Base-by-base conservation (phyloP, 2,888 invertebrate genomes). In the Hydroisotoma schaefferi region DNA sequence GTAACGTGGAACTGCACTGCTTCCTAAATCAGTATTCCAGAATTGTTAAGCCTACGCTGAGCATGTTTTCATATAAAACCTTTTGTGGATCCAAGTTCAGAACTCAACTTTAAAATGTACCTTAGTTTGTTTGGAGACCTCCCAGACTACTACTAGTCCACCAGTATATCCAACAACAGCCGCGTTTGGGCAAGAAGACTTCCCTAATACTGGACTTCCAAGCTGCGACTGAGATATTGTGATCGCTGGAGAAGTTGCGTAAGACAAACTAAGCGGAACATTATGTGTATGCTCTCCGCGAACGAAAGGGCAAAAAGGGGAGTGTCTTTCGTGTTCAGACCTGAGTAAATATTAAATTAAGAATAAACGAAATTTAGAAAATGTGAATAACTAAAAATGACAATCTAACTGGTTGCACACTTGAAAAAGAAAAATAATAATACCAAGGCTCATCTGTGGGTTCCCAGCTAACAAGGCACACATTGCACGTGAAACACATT, bases 371-470 rank as follows among this genome's bases (percentile, higher is more conserved):
- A 12, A 51, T 4, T 18, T n/a, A n/a, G n/a, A n/a, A n/a, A n/a
- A n/a, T n/a, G 5, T 51, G n/a, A 43, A 12, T 6, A 43, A 12
- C 8, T 43, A 29, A 8, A 33, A 51, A 8, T 33, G 33, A n/a
- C n/a, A n/a, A n/a, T n/a, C n/a, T n/a, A n/a, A n/a, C n/a, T n/a
- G n/a, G 15, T 22, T 29, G 15, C 20, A 26, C 18, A 5, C 20
- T 27, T 22, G 48, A 12, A 48, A 44, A 27, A 12, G 10, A 33
- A 22, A 58, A 75, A 67, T 67, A 80, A n/a, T n/a, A n/a, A n/a
- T n/a, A n/a, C 94, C 94, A 94, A 2, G 95, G 95, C 76, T 95
- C 94, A 78, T 95, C 94, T 0, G 91, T 90, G 74, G 93, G 89
- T 79, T 95, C 95, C 95, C 95, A 95, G 79, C 90, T 92, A 5